Evolutionary conservation across 2,113 vertebrate species (phyloP).

Genomic region (Tautogolabrus adspersus): DNA sequence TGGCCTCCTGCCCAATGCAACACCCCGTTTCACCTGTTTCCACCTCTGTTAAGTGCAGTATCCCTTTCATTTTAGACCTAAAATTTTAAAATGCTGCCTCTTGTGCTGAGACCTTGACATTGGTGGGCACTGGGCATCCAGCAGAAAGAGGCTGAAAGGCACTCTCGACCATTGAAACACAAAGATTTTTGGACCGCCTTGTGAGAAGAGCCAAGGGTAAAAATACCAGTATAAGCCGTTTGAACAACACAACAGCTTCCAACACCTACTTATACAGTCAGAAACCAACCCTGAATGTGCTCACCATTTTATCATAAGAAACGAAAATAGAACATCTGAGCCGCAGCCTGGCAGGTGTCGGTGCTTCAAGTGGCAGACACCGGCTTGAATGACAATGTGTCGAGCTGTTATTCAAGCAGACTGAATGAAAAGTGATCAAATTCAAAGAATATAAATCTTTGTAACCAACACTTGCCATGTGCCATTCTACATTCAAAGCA

Average conservation of each 20-base stretch:
- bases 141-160: conserved; percentile 15
- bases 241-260: conserved; percentile 8
- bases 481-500: conserved; percentile 17
- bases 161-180: not conserved
- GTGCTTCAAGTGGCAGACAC: conserved; percentile 18
- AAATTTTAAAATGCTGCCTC: conserved; percentile 7
- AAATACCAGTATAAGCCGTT: conserved; percentile 1
- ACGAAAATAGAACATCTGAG: conserved; percentile 34
- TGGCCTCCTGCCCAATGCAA: conserved; percentile 7
- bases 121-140: not conserved
- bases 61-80: not conserved
- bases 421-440: conserved; percentile 20
- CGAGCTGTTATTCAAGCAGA: not conserved
- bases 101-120: not conserved
- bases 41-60: conserved; percentile 23
- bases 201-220: not conserved
- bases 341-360: conserved; percentile 28
- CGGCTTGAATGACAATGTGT: conserved; percentile 4
- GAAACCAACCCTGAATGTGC: conserved; percentile 1
- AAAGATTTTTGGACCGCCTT: not conserved
- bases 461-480: conserved; percentile 9
- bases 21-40: conserved; percentile 12
- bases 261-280: conserved; percentile 14
- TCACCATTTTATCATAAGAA: not conserved
- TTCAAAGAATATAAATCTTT: conserved; percentile 33